phyloP scores from a whole-genome alignment of 35 echinoderm and acorn worm genomes.

The Apostichopus japonicus region DNA sequence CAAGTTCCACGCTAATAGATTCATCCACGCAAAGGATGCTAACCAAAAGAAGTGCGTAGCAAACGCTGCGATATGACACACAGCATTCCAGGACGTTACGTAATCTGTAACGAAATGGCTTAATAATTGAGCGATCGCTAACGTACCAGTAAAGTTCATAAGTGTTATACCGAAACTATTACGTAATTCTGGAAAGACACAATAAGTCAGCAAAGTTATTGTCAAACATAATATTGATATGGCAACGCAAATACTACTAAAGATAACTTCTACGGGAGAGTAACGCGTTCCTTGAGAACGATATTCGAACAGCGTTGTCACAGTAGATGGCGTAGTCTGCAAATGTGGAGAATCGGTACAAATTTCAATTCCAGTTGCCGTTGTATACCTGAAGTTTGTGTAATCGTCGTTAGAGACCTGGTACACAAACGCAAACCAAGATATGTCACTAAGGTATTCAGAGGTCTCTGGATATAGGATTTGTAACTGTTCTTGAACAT shows the following conservation, averaged over 20 bases:
- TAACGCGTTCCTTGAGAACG: too few relatives aligned
- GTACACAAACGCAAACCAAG: constrained; percentile 6
- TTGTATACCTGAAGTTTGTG: background rate
- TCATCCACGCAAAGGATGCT: constrained; percentile 44
- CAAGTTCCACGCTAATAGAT: constrained; percentile 17
- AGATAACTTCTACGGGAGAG: background rate
- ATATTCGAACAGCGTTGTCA: too few relatives aligned
- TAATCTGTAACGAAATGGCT: constrained; percentile 17
- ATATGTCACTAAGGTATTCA: background rate
- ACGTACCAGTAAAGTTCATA: constrained; percentile 28
- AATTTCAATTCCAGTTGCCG: background rate
- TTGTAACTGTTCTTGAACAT: background rate
- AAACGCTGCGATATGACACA: background rate
- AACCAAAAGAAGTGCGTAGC: constrained; percentile 22
- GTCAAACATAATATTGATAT: background rate
- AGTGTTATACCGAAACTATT: constrained; percentile 28
- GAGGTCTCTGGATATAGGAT: background rate
- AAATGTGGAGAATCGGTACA: background rate
- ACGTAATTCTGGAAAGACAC: background rate
- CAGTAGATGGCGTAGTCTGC: too few relatives aligned
- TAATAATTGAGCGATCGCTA: background rate
- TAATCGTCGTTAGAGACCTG: background rate
- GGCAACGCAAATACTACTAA: constrained; percentile 11
- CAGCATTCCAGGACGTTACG: background rate
- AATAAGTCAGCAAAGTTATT: constrained; percentile 23